Conservation (phyloP, 2,113 vertebrate species). For the western clawed frog (Xenopus tropicalis) region DNA sequence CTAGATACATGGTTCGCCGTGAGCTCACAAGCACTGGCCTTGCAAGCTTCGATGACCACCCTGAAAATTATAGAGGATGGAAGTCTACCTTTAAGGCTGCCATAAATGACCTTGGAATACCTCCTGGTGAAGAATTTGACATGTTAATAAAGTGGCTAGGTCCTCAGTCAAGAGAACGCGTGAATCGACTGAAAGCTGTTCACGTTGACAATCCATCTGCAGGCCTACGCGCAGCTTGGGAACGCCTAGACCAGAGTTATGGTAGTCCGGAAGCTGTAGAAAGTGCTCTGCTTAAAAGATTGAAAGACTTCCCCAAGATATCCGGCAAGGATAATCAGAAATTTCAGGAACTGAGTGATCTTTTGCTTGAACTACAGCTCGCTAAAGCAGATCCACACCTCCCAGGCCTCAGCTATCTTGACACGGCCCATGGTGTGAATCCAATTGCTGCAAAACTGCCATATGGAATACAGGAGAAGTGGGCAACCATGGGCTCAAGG, state of each 20-base stretch:
- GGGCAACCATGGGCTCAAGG: background rate
- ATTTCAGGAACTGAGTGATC: slow-evolving; percentile 15
- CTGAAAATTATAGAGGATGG: no score
- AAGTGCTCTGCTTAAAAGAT: background rate
- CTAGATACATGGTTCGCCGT: slow-evolving; percentile 2
- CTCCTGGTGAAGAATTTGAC: slow-evolving; percentile 47
- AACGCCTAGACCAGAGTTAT: background rate
- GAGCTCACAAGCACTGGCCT: background rate
- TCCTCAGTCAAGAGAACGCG: slow-evolving; percentile 40
- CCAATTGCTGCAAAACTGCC: slow-evolving; percentile 39
- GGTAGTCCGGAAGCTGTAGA: no score
- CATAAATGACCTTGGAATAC: slow-evolving; percentile 21
- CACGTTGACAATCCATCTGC: slow-evolving; percentile 24
- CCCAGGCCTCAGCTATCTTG: slow-evolving; percentile 21
- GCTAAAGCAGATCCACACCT: slow-evolving; percentile 1
- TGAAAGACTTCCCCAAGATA: background rate
- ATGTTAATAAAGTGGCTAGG: slow-evolving; percentile 49
- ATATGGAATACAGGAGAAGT: slow-evolving; percentile 32
- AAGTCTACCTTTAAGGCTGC: no score
- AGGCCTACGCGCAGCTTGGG: background rate
- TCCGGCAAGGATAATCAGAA: slow-evolving; percentile 2
- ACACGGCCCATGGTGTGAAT: slow-evolving; percentile 37
- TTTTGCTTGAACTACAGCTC: background rate
- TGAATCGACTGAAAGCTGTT: slow-evolving; percentile 36
- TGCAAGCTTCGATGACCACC: background rate